Conservation (phyloP, 1,140 invertebrate species). For the Zophobas atratus region DNA sequence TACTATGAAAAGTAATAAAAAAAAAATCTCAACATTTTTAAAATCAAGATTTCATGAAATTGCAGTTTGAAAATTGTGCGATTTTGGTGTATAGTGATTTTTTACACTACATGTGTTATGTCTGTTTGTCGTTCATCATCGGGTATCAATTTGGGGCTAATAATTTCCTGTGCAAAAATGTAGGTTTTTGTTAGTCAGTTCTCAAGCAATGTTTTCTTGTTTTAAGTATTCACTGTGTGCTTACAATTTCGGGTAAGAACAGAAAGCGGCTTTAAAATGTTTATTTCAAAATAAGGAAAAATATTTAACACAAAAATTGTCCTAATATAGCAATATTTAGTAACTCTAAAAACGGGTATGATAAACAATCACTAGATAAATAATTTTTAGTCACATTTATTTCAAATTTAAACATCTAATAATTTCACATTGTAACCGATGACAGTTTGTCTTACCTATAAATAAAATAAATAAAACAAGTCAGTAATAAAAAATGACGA, state of each 20-base stretch:
- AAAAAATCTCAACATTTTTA: too few species aligned
- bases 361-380: conserved; percentile 46
- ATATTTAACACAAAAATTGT: conserved; percentile 38
- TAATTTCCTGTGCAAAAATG: too few species aligned
- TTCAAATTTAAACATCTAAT: conserved; percentile 66
- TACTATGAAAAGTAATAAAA: too few species aligned
- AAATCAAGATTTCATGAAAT: too few species aligned
- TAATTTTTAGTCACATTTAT: conserved; percentile 64
- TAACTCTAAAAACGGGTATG: conserved; percentile 27
- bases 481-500: conserved; percentile 19
- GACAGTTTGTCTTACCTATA: conserved; percentile 38
- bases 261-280: conserved; percentile 35
- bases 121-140: too few species aligned
- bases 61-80: too few species aligned
- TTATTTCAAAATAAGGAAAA: conserved; percentile 47
- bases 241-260: conserved; percentile 4
- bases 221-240: not conserved
- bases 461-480: conserved; percentile 41
- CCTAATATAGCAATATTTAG: conserved; percentile 21
- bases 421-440: conserved; percentile 62
- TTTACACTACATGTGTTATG: too few species aligned
- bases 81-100: too few species aligned
- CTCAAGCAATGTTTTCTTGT: not conserved
- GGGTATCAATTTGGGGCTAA: too few species aligned
- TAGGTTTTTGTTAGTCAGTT: too few species aligned